Conservation (phyloP, 1,140 invertebrate species). For the Triops cancriformis region DNA sequence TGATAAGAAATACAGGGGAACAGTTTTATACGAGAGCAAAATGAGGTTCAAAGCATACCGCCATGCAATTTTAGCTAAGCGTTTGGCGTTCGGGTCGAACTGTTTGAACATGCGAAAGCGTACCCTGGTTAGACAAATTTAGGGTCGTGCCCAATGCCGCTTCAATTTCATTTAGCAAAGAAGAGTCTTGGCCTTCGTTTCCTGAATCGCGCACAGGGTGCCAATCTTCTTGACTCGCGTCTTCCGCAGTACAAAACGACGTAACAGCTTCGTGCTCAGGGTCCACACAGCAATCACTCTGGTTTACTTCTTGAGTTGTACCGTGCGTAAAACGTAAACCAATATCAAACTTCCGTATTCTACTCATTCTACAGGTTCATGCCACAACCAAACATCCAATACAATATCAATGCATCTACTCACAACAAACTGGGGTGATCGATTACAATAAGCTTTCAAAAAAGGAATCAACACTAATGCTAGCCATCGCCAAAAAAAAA, state of each 20-base stretch:
- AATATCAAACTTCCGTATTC: slow-evolving; percentile 6
- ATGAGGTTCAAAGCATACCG: slow-evolving; percentile 7
- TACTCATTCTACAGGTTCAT: not conserved
- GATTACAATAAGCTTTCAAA: not conserved
- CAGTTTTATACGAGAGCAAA: not conserved
- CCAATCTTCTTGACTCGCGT: not conserved
- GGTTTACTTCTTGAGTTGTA: not conserved
- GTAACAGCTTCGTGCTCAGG: slow-evolving; percentile 22
- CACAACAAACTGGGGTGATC: not conserved
- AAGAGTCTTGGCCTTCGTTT: not conserved
- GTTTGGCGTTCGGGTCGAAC: not conserved
- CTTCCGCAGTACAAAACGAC: slow-evolving; percentile 21
- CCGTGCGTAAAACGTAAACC: slow-evolving; percentile 12
- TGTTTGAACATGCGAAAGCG: slow-evolving; percentile 14
- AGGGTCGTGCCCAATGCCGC: slow-evolving; percentile 26
- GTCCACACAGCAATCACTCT: not conserved
- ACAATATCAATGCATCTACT: slow-evolving; percentile 1
- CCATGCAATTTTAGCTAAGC: not conserved
- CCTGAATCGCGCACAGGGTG: not conserved
- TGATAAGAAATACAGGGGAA: not conserved
- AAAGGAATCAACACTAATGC: not conserved
- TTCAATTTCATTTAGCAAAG: slow-evolving; percentile 26
- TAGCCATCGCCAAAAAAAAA: not conserved
- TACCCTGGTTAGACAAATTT: slow-evolving; percentile 10
- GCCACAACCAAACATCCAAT: slow-evolving; percentile 7